These are phyloP conservation scores for Lacerta bilineata DNA, from an alignment of 2,797 vertebrate genomes.

Conservation along the genomic window DNA sequence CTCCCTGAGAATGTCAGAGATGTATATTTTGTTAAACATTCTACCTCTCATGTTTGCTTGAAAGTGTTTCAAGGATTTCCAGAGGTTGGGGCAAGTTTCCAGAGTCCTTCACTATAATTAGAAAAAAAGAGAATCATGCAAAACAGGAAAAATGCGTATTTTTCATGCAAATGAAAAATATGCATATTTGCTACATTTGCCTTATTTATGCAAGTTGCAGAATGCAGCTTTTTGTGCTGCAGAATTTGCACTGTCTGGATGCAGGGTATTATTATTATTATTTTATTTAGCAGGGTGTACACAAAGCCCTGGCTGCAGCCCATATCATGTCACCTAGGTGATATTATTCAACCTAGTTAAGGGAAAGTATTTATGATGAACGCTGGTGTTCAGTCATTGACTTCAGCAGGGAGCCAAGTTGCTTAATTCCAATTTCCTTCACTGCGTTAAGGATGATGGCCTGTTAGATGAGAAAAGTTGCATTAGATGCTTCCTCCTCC, in stretches of 20 bases:
- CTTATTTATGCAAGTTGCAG: background rate
- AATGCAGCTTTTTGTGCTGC: background rate
- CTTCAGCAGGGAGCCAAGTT: constrained; percentile 50
- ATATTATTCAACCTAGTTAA: background rate
- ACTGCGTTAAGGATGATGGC: constrained; percentile 24
- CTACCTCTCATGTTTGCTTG: background rate
- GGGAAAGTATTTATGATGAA: background rate
- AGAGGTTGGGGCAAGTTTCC: background rate
- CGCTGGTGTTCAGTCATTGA: background rate
- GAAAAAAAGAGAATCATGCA: background rate
- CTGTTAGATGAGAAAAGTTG: background rate
- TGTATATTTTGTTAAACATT: background rate
- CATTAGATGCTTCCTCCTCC: constrained; percentile 28
- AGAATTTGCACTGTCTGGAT: background rate
- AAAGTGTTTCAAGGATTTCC: background rate
- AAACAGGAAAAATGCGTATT: background rate
- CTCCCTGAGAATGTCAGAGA: background rate
- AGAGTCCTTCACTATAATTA: background rate
- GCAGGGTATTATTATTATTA: background rate
- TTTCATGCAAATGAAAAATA: background rate
- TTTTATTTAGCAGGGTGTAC: background rate
- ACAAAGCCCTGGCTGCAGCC: background rate
- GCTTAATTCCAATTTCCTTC: constrained; percentile 46
- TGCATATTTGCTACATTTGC: background rate
- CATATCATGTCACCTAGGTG: background rate